Percentiles rank a stretch among this genome's conserved stretches.
Evolutionary conservation across 2,888 invertebrate genomes (phyloP).

Genomic region (Tipula lateralis): DNA sequence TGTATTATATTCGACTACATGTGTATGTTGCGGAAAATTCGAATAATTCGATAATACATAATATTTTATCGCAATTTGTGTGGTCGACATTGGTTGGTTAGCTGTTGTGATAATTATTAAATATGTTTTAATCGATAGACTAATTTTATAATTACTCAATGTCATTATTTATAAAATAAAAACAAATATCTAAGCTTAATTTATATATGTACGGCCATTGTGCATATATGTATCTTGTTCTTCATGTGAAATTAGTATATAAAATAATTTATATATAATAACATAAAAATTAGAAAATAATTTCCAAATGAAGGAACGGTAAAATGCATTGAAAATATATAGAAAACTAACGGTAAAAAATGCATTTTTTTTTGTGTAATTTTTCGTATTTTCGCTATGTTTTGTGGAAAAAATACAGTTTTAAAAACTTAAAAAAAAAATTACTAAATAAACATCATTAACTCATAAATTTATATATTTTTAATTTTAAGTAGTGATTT

Average conservation of each 20-base stretch:
- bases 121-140: not conserved
- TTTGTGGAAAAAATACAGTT: not conserved
- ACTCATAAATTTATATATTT: not conserved
- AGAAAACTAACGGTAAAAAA: slow-evolving; percentile 12
- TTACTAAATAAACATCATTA: slow-evolving; percentile 4
- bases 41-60: not conserved
- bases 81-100: too few relatives aligned
- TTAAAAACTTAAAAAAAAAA: not conserved
- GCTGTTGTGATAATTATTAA: not conserved
- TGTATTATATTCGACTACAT: not conserved
- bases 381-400: slow-evolving; percentile 5
- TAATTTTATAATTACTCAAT: not conserved
- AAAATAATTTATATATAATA: too few relatives aligned
- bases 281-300: slow-evolving; percentile 14
- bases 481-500: not conserved
- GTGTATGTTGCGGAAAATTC: not conserved
- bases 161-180: not conserved
- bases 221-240: not conserved
- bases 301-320: slow-evolving; percentile 28
- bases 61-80: not conserved
- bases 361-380: slow-evolving; percentile 12
- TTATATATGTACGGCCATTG: not conserved
- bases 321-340: slow-evolving; percentile 25
- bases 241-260: not conserved
- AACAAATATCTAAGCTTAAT: not conserved